These are phyloP conservation scores for Drosophila helvetica DNA, from an alignment of 2,888 invertebrate species.

Conservation along the genomic window DNA sequence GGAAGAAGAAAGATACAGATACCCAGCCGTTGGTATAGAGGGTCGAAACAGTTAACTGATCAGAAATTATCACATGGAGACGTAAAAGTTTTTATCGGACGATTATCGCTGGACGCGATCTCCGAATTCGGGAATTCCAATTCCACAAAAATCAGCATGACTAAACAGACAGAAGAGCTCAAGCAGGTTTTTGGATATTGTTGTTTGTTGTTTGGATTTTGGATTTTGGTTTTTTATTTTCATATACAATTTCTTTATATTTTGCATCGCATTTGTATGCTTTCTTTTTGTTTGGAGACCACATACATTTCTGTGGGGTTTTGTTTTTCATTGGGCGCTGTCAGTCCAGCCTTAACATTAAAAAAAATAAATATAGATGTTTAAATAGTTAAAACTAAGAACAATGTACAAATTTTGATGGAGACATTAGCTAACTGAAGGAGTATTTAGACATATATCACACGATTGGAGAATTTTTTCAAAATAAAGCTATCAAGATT, in stretches of 20 bases:
- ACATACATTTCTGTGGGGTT: constrained; percentile 16
- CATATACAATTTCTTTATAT: constrained; percentile 47
- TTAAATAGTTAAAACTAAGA: constrained; percentile 63
- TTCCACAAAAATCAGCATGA: constrained; percentile 68
- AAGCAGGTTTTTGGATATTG: constrained; percentile 35
- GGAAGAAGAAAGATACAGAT: constrained; percentile 1
- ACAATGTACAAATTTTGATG: constrained; percentile 56
- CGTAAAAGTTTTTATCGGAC: constrained; percentile 58
- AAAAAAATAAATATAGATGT: constrained; percentile 67
- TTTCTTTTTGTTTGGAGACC: constrained; percentile 60
- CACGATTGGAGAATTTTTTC: constrained; percentile 54
- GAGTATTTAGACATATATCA: constrained; percentile 64
- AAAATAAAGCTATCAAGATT: constrained; percentile 59
- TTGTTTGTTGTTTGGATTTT: constrained; percentile 50
- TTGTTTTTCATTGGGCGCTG: neutral
- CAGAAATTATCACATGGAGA: constrained; percentile 61
- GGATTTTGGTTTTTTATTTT: constrained; percentile 49
- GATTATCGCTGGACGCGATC: constrained; percentile 54
- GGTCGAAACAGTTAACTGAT: constrained; percentile 39
- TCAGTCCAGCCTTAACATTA: constrained; percentile 57
- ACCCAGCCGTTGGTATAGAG: constrained; percentile 6
- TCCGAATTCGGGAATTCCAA: constrained; percentile 67
- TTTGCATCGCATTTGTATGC: constrained; percentile 52
- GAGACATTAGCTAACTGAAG: constrained; percentile 44
- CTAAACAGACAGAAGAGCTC: constrained; percentile 57